Base-by-base conservation (phyloP, 2,113 vertebrate genomes). In the Numenius arquata region DNA sequence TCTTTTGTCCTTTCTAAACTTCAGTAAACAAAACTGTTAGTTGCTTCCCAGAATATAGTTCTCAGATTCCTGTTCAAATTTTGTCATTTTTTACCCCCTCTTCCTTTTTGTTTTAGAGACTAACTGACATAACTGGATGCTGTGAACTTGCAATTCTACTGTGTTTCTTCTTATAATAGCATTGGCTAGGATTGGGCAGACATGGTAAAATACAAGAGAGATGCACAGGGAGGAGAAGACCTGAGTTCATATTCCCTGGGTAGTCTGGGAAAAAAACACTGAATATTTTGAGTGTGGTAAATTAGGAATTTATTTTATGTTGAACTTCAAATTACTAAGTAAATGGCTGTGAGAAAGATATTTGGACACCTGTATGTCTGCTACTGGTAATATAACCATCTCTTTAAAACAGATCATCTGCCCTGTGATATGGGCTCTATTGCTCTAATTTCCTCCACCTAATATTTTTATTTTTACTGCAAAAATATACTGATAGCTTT, bases 21-120 rank as follows among this genome's bases (percentile, higher is more conserved):
- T 89, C 65, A 74, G 47, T 67, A 67, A 72, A 84, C 41, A 63
- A 70, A 62, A 32, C 47, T 86, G 45, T 58, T 83, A 26, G 8
- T 34, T 47, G 13, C 47, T 86, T 80, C 59, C 18, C 32, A 47
- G 45, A 77, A 53, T 1, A 10, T 34, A 80, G 71, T 86, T 88
- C 36, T 86, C 16, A 48, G 38, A 11, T 77, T 78, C 73, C 38
- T 83, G 6, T 65, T 84, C 56, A 50, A n/a, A 75, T 73, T 6
- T 13, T 62, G 23, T 9, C 18, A 1, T 11, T 32, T 32, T 11
- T 41, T 52, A 6, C 1, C 2, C 1, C 1, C 9, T 6, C 7
- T n/a, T 53, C 17, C 8, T 59, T 27, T 36, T 34, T 17, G 12
- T 30, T 70, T 71, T 21, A 76, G 7, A 56, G n/a, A 29, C 9